Percentiles rank a stretch among this genome's conserved stretches.
These are phyloP conservation scores for Nemapogon koenigi DNA, from an alignment of 2,888 invertebrate species.

Conservation along the genomic window DNA sequence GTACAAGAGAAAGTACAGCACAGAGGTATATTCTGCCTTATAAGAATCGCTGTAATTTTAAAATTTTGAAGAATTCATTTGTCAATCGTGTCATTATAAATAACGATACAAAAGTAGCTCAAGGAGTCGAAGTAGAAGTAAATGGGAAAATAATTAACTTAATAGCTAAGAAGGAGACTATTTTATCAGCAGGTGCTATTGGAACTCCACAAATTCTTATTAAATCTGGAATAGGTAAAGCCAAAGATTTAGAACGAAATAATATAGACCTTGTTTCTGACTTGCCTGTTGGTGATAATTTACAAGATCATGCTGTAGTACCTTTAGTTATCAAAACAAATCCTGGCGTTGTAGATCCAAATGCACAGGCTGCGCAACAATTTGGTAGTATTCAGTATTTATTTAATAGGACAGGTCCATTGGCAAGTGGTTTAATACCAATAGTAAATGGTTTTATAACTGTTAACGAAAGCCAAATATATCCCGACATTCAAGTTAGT, in stretches of 20 bases:
- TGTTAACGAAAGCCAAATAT: neutral
- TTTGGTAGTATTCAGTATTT: constrained; percentile 6
- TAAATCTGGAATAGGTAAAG: constrained; percentile 45
- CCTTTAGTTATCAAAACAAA: constrained; percentile 9
- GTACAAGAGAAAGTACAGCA: constrained; percentile 6
- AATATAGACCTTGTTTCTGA: constrained; percentile 29
- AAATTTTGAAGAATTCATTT: constrained; percentile 11
- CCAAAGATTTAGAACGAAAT: constrained; percentile 24
- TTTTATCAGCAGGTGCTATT: constrained; percentile 38
- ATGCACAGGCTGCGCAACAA: neutral
- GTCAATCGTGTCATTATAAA: constrained; percentile 14
- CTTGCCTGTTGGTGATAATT: constrained; percentile 38
- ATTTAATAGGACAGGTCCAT: constrained; percentile 1
- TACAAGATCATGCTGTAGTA: constrained; percentile 35
- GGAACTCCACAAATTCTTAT: constrained; percentile 40
- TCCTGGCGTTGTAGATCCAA: neutral
- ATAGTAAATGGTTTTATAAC: constrained; percentile 6
- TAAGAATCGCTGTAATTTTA: constrained; percentile 13
- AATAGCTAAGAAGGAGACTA: constrained; percentile 34
- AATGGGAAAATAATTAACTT: constrained; percentile 22
- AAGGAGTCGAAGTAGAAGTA: constrained; percentile 6
- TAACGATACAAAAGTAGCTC: constrained; percentile 11
- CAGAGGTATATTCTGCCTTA: constrained; percentile 7
- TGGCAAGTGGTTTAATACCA: neutral
- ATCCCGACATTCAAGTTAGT: constrained; percentile 6